Evolutionary conservation across 1,140 invertebrate genomes (phyloP).

Genomic region (Hirudo medicinalis): DNA sequence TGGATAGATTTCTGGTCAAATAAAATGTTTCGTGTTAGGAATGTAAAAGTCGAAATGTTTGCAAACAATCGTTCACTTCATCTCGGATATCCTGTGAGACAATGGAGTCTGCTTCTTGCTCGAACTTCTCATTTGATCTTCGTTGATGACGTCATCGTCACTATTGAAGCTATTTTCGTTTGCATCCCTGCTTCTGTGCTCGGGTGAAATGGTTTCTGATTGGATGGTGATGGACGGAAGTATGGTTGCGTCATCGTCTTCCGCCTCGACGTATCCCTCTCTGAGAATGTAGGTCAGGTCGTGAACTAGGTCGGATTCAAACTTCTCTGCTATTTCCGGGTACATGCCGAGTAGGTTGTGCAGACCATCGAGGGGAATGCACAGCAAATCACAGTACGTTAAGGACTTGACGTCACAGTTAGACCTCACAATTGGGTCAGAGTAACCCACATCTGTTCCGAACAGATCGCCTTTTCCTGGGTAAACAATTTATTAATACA

Average conservation of each 20-base stretch:
- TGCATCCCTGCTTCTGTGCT: background rate
- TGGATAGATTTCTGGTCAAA: no score
- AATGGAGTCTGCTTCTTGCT: no score
- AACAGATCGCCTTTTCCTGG: conserved; percentile 87
- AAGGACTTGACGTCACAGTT: conserved; percentile 84
- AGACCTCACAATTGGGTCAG: conserved; percentile 72
- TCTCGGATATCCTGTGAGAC: no score
- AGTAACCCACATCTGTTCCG: conserved; percentile 68
- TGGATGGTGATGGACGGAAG: conserved; percentile 13
- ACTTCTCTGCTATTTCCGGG: conserved; percentile 78
- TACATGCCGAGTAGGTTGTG: conserved; percentile 78
- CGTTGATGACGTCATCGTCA: background rate
- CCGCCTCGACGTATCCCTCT: conserved; percentile 51
- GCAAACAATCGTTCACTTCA: no score
- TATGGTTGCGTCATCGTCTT: conserved; percentile 22
- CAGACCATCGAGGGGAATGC: conserved; percentile 73
- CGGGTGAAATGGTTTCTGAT: background rate
- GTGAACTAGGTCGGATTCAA: conserved; percentile 81
- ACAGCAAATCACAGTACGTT: conserved; percentile 89
- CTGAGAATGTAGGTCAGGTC: conserved; percentile 86
- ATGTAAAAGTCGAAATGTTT: no score
- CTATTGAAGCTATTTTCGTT: background rate
- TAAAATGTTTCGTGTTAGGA: no score
- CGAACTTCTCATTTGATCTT: no score
- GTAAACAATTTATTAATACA: conserved; percentile 23